Conservation (phyloP, 2,888 invertebrate species). For the Drymonia ruficornis region DNA sequence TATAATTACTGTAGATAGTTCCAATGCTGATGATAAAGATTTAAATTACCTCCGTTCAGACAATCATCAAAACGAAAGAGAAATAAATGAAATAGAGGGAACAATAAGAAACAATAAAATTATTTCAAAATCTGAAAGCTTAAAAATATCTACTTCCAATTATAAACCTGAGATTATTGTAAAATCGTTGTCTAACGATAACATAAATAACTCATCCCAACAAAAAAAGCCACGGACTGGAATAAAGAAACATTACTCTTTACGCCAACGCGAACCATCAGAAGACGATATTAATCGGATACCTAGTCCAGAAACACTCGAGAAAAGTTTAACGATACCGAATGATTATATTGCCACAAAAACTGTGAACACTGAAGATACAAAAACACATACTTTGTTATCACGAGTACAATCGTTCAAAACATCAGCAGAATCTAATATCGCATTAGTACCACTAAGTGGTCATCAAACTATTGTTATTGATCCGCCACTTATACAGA, state of each 20-base stretch:
- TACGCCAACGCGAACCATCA: constrained; percentile 76
- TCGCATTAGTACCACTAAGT: constrained; percentile 77
- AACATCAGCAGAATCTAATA: constrained; percentile 76
- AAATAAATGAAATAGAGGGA: constrained; percentile 81
- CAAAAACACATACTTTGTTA: constrained; percentile 63
- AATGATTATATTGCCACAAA: constrained; percentile 29
- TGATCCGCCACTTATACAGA: constrained; percentile 70
- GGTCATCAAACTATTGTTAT: constrained; percentile 83
- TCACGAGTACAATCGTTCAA: constrained; percentile 79
- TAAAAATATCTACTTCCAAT: constrained; percentile 57
- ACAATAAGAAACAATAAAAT: constrained; percentile 79
- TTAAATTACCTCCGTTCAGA: constrained; percentile 61
- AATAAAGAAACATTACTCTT: constrained; percentile 79
- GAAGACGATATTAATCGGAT: constrained; percentile 66
- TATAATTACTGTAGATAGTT: constrained; percentile 76
- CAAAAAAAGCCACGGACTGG: constrained; percentile 56
- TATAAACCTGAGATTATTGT: constrained; percentile 63
- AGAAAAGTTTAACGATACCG: constrained; percentile 48
- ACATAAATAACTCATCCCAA: constrained; percentile 57
- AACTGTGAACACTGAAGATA: constrained; percentile 45
- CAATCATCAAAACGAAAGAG: constrained; percentile 79
- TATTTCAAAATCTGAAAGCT: constrained; percentile 75
- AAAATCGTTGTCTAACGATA: constrained; percentile 74
- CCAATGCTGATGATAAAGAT: constrained; percentile 71
- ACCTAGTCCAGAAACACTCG: constrained; percentile 70